phyloP scores from a whole-genome alignment of 2,888 invertebrate genomes.

The Macropis europaea region DNA sequence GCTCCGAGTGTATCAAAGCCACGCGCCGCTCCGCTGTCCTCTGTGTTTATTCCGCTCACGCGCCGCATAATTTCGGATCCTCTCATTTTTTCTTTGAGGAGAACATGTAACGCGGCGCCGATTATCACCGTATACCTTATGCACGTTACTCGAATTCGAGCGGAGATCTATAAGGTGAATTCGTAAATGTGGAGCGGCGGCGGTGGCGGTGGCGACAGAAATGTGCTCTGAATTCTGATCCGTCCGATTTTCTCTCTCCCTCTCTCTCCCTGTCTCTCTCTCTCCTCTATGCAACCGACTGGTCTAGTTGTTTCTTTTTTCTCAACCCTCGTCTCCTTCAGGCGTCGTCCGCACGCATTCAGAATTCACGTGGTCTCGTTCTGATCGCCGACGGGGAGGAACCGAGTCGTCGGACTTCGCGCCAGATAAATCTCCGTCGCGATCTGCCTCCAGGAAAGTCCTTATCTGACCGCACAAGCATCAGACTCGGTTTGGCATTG shows the following conservation, averaged over 20 bases:
- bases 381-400: constrained; percentile 44
- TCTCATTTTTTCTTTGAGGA: constrained; percentile 28
- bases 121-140: constrained; percentile 22
- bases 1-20: constrained; percentile 38
- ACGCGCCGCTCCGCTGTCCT: constrained; percentile 22
- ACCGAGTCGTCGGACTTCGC: constrained; percentile 44
- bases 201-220: constrained; percentile 43
- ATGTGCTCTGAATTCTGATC: constrained; percentile 62
- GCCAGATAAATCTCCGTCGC: constrained; percentile 69
- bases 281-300: background rate
- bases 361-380: constrained; percentile 47
- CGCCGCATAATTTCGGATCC: constrained; percentile 36
- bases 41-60: constrained; percentile 26
- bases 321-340: background rate
- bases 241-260: constrained; percentile 20
- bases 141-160: background rate
- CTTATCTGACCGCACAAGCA: constrained; percentile 51
- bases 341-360: constrained; percentile 36
- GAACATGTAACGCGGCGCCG: constrained; percentile 36
- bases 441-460: constrained; percentile 62
- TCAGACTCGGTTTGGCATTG: no score
- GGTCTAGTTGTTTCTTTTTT: background rate
- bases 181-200: constrained; percentile 53
- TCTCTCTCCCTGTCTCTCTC: constrained; percentile 1
- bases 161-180: constrained; percentile 49